These are phyloP conservation scores for Hypsopygia costalis DNA, from an alignment of 2,888 invertebrate species.

Conservation along the genomic window DNA sequence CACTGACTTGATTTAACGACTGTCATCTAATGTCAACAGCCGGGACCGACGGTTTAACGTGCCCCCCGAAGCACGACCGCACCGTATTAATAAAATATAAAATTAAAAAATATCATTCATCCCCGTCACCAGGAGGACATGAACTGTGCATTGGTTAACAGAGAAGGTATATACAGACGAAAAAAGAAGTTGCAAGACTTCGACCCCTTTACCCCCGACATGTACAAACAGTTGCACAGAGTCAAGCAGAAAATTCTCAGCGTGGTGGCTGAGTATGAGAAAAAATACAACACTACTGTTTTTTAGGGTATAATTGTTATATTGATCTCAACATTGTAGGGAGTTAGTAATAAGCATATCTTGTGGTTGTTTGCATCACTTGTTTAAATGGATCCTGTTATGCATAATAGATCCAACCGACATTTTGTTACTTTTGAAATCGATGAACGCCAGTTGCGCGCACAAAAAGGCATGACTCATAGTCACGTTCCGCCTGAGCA, in stretches of 20 bases:
- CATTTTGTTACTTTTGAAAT: too few relatives aligned
- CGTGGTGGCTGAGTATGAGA: slow-evolving; percentile 34
- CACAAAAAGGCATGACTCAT: too few relatives aligned
- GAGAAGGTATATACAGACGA: slow-evolving; percentile 87
- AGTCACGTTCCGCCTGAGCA: too few relatives aligned
- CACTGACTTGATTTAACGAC: background rate
- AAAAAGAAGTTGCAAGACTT: slow-evolving; percentile 83
- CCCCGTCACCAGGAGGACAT: slow-evolving; percentile 59
- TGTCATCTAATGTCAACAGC: background rate
- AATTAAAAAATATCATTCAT: too few relatives aligned
- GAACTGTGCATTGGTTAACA: slow-evolving; percentile 80
- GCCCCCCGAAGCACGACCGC: too few relatives aligned
- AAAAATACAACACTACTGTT: slow-evolving; percentile 17
- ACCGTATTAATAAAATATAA: too few relatives aligned
- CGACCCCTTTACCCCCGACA: slow-evolving; percentile 84
- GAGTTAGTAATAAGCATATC: too few relatives aligned
- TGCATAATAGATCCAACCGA: too few relatives aligned
- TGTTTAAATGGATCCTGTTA: too few relatives aligned
- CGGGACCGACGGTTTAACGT: too few relatives aligned
- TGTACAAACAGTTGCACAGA: slow-evolving; percentile 64
- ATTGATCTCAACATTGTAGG: background rate
- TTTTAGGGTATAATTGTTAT: background rate
- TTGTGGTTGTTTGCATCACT: too few relatives aligned
- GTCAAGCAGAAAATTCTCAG: slow-evolving; percentile 37
- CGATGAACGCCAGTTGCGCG: too few relatives aligned